phyloP scores from a whole-genome alignment of 2,888 invertebrate species.

The Alentia gelatinosa region DNA sequence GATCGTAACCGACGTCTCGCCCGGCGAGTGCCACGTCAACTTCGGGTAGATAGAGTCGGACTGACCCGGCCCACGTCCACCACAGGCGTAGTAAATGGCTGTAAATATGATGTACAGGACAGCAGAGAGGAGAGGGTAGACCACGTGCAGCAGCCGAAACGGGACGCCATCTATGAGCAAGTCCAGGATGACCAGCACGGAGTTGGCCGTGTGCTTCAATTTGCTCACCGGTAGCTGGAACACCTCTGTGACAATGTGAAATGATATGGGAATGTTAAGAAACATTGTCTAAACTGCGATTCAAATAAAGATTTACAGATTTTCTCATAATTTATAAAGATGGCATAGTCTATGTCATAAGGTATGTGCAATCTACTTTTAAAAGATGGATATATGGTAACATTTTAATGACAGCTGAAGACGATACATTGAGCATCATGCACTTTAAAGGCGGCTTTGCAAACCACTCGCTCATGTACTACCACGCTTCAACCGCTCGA shows the following conservation, averaged over 20 bases:
- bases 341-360: no score
- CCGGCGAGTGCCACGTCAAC: not conserved
- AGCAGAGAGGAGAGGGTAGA: not conserved
- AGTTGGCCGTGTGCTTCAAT: not conserved
- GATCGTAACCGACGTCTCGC: not conserved
- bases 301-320: no score
- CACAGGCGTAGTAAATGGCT: not conserved
- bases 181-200: not conserved
- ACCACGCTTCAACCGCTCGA: no score
- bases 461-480: no score
- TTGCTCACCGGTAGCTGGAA: not conserved
- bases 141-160: not conserved
- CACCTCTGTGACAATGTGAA: not conserved
- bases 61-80: not conserved
- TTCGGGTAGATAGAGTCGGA: not conserved
- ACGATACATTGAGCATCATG: no score
- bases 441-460: no score
- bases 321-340: no score
- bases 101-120: not conserved
- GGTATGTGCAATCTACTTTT: no score
- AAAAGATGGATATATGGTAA: no score
- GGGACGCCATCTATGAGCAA: not conserved
- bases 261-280: not conserved
- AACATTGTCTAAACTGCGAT: no score
- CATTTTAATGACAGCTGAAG: no score